Evolutionary conservation across 2,888 invertebrate species (phyloP).

Genomic region (Dynastes grantii): DNA sequence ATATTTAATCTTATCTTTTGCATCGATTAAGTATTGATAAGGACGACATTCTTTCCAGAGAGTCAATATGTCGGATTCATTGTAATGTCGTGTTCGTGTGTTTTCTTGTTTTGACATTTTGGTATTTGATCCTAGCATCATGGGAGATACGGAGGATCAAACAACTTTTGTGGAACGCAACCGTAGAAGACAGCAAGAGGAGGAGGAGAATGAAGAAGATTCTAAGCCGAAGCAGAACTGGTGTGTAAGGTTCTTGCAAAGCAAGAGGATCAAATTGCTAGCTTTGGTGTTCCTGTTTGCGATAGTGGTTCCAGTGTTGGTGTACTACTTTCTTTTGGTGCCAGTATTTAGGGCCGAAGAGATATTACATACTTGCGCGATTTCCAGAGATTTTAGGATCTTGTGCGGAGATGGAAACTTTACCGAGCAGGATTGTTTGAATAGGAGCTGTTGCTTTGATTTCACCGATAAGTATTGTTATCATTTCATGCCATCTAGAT

Average conservation of each 20-base stretch:
- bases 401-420: slow-evolving; percentile 63
- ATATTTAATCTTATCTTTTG: slow-evolving; percentile 37
- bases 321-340: slow-evolving; percentile 13
- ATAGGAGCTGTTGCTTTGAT: slow-evolving; percentile 65
- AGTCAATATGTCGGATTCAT: slow-evolving; percentile 1
- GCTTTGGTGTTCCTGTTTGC: neutral
- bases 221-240: neutral
- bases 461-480: slow-evolving; percentile 61
- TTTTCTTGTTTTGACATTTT: neutral
- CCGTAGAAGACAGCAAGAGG: neutral
- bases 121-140: neutral
- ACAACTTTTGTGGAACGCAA: slow-evolving; percentile 22
- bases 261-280: neutral
- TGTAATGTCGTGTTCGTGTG: neutral
- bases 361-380: neutral
- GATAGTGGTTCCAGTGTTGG: neutral
- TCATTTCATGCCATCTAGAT: slow-evolving; percentile 66
- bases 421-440: slow-evolving; percentile 52
- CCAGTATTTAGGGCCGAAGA: neutral
- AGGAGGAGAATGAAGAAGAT: slow-evolving; percentile 13
- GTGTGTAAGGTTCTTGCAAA: neutral
- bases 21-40: slow-evolving; percentile 11
- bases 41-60: neutral
- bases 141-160: neutral
- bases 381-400: slow-evolving; percentile 58